These are phyloP conservation scores for Drosophila bocqueti DNA, from an alignment of 1,140 invertebrate genomes.

Conservation along the genomic window DNA sequence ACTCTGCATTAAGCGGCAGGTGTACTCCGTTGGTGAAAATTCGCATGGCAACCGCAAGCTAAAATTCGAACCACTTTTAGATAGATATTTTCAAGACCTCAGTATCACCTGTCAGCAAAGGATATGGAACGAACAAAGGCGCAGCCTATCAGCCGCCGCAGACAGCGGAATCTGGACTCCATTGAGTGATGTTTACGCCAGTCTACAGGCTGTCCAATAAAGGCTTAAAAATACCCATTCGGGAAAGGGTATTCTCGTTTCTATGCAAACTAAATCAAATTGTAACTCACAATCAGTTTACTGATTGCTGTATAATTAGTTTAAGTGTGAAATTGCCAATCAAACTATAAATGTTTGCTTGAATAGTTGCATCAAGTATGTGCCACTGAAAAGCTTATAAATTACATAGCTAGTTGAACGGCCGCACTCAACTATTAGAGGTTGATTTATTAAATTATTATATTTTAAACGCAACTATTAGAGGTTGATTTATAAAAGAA, in stretches of 20 bases:
- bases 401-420: not conserved
- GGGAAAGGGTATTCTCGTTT: not conserved
- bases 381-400: slow-evolving; percentile 6
- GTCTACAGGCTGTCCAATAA: slow-evolving; percentile 28
- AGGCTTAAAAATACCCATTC: slow-evolving; percentile 18
- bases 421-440: not conserved
- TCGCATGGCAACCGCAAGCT: slow-evolving; percentile 19
- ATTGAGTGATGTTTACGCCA: slow-evolving; percentile 8
- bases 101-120: slow-evolving; percentile 22
- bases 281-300: not conserved
- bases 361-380: slow-evolving; percentile 3
- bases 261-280: not conserved
- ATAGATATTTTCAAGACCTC: slow-evolving; percentile 2
- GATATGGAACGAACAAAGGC: slow-evolving; percentile 7
- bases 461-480: not conserved
- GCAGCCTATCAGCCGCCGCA: slow-evolving; percentile 33
- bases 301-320: slow-evolving; percentile 7
- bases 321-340: slow-evolving; percentile 16
- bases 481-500: not conserved
- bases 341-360: slow-evolving; percentile 15
- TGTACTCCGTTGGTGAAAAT: slow-evolving; percentile 14
- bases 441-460: slow-evolving; percentile 7
- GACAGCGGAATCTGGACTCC: slow-evolving; percentile 11
- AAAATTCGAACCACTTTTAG: not conserved
- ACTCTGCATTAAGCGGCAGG: slow-evolving; percentile 30